These are phyloP conservation scores for Acanthisitta chloris DNA, from an alignment of 2,113 vertebrate species.

Conservation along the genomic window DNA sequence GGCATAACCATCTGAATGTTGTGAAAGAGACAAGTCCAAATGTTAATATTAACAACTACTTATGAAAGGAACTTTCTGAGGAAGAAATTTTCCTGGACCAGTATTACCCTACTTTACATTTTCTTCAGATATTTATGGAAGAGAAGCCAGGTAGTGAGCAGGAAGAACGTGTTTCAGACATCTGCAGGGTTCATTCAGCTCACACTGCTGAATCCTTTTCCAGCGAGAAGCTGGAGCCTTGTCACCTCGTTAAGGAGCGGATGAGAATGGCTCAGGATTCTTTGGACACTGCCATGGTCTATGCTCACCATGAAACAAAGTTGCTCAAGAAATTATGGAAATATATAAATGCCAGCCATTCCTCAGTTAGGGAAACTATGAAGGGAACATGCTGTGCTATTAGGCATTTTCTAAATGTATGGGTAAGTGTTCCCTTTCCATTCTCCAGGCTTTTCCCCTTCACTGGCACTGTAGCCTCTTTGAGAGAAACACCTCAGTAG, in stretches of 20 bases:
- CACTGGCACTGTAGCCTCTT: not conserved
- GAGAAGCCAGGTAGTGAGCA: not conserved
- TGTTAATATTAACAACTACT: not conserved
- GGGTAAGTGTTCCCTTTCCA: not conserved
- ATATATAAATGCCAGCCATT: not conserved
- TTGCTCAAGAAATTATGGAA: slow-evolving; percentile 10
- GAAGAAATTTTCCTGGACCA: not conserved
- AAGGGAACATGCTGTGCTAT: not conserved
- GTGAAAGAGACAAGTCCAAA: not conserved
- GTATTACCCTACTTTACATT: not conserved
- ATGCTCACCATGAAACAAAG: not conserved
- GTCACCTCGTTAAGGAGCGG: not conserved
- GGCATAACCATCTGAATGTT: not conserved
- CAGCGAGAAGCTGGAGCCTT: not conserved
- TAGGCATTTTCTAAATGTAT: not conserved
- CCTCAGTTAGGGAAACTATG: not conserved
- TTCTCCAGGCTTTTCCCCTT: not conserved
- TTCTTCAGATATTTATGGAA: not conserved
- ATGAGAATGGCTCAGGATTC: not conserved
- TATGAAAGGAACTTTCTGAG: not conserved
- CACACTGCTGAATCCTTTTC: not conserved
- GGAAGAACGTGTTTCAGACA: not conserved
- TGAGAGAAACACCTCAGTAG: not conserved
- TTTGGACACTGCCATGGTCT: not conserved
- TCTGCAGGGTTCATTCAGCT: not conserved